These are phyloP conservation scores for Nymphalis io DNA, from an alignment of 1,140 invertebrate species.

Conservation along the genomic window DNA sequence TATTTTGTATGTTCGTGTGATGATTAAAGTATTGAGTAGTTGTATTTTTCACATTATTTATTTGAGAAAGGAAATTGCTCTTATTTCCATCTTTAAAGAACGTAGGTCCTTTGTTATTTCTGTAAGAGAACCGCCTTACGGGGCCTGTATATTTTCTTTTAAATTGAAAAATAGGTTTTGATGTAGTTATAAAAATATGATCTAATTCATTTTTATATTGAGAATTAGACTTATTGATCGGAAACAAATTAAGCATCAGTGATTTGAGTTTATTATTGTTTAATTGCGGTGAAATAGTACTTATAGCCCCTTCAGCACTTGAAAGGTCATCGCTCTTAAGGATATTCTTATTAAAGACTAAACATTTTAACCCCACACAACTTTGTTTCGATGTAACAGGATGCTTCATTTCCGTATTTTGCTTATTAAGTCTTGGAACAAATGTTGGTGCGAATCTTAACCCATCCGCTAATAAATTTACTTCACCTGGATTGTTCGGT, in stretches of 20 bases:
- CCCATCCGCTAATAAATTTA: conserved; percentile 75
- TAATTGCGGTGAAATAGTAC: background rate
- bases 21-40: conserved; percentile 4
- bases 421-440: conserved; percentile 31
- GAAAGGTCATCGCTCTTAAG: conserved; percentile 18
- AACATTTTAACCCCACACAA: conserved; percentile 37
- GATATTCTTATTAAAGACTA: conserved; percentile 11
- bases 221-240: conserved; percentile 34
- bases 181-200: conserved; percentile 66
- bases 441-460: conserved; percentile 62
- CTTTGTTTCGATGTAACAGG: conserved; percentile 22
- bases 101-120: conserved; percentile 39
- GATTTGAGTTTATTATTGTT: conserved; percentile 42
- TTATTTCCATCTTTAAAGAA: conserved; percentile 10
- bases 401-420: background rate
- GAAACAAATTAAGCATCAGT: conserved; percentile 55
- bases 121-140: conserved; percentile 42
- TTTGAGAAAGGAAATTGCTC: background rate
- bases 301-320: conserved; percentile 20
- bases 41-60: background rate
- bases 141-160: conserved; percentile 56
- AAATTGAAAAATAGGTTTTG: conserved; percentile 57
- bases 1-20: background rate
- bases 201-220: conserved; percentile 38
- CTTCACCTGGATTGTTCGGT: conserved; percentile 71